Percentiles rank a stretch among this genome's conserved stretches.
Evolutionary conservation across 2,797 vertebrate species (phyloP).

Genomic region (Salarias fasciatus): DNA sequence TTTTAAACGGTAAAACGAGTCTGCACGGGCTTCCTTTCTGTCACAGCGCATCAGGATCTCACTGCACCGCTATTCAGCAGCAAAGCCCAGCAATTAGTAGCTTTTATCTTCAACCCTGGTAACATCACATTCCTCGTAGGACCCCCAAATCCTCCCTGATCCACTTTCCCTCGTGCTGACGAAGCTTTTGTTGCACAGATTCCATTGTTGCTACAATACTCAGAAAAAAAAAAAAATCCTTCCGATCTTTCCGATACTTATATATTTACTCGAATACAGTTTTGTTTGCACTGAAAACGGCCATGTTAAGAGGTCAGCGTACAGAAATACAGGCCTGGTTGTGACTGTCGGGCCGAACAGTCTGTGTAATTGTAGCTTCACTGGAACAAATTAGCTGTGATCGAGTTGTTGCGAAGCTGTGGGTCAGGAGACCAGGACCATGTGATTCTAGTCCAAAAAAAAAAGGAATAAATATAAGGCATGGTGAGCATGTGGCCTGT

Average conservation of each 20-base stretch:
- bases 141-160: constrained; percentile 64
- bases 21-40: constrained; percentile 46
- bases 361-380: constrained; percentile 44
- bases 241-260: no score
- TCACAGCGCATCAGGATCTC: constrained; percentile 61
- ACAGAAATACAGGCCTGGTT: constrained; percentile 6
- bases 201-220: constrained; percentile 21
- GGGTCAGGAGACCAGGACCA: constrained; percentile 74
- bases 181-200: constrained; percentile 46
- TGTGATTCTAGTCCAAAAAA: constrained; percentile 67
- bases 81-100: constrained; percentile 73
- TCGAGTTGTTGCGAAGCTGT: constrained; percentile 51
- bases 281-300: constrained; percentile 4
- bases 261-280: no score
- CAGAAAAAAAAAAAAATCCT: constrained; percentile 21
- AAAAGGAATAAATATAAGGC: constrained; percentile 44
- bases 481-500: constrained; percentile 2
- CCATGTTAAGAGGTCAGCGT: constrained; percentile 6
- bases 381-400: constrained; percentile 68
- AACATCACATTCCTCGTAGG: constrained; percentile 73
- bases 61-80: constrained; percentile 56
- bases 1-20: constrained; percentile 41
- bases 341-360: constrained; percentile 25
- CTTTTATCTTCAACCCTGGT: constrained; percentile 75
- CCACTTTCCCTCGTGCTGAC: constrained; percentile 66